Conservation (phyloP, 2,888 invertebrate genomes). For the Philhelius pedissequus region DNA sequence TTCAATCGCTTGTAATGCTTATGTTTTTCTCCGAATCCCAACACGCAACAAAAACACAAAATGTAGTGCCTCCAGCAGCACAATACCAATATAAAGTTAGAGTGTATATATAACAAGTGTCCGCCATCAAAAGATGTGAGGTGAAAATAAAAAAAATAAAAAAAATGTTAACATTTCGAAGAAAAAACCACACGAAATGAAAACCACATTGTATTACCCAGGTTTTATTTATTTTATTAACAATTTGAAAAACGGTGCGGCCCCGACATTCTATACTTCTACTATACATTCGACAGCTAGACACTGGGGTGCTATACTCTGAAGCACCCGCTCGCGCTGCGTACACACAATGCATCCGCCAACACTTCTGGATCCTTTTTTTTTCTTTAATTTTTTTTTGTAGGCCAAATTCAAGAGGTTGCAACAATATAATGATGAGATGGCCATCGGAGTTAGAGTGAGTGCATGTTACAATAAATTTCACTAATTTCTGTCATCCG, state of each 20-base stretch:
- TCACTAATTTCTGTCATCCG: conserved; percentile 79
- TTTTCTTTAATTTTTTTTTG: conserved; percentile 51
- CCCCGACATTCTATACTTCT: neutral
- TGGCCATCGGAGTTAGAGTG: neutral
- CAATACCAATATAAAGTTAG: neutral
- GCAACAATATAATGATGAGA: conserved; percentile 5
- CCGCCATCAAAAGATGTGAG: conserved; percentile 9
- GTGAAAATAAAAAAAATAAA: conserved; percentile 55
- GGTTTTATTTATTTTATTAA: conserved; percentile 67
- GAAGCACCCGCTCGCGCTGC: conserved; percentile 59
- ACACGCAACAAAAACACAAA: conserved; percentile 39
- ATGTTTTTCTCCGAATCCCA: conserved; percentile 58
- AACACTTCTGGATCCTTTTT: conserved; percentile 43
- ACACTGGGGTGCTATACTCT: conserved; percentile 45
- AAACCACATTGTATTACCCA: conserved; percentile 43
- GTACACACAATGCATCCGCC: conserved; percentile 27
- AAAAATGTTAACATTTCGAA: conserved; percentile 59
- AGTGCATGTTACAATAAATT: conserved; percentile 76
- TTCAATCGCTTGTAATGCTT: conserved; percentile 64
- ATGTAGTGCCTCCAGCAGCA: conserved; percentile 20
- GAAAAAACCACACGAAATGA: conserved; percentile 68
- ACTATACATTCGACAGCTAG: conserved; percentile 30
- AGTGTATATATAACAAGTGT: conserved; percentile 43
- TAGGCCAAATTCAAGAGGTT: conserved; percentile 60
- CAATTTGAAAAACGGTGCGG: conserved; percentile 52